Conservation (phyloP, 2,888 invertebrate genomes). For the Athalia rosae region DNA sequence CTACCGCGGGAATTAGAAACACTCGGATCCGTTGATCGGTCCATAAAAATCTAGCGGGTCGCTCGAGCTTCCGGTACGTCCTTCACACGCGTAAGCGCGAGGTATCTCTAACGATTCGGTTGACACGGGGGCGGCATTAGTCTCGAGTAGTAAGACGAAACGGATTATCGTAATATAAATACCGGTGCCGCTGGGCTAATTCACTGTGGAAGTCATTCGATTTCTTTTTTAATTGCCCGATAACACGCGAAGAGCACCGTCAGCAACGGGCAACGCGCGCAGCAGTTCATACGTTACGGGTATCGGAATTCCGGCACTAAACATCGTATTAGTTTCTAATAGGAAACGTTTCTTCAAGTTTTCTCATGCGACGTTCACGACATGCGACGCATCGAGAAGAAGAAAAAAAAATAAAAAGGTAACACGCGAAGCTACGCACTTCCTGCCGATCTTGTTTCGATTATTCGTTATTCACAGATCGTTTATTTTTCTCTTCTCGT, state of each 20-base stretch:
- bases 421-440: no score
- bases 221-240: constrained; percentile 54
- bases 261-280: no score
- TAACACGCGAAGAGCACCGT: constrained; percentile 42
- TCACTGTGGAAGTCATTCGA: constrained; percentile 53
- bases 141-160: constrained; percentile 24
- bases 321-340: not conserved
- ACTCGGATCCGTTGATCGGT: constrained; percentile 16
- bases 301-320: not conserved
- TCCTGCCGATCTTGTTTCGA: not conserved
- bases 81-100: not conserved
- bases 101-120: constrained; percentile 26
- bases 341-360: no score
- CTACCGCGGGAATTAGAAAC: constrained; percentile 17
- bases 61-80: constrained; percentile 22
- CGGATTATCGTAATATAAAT: constrained; percentile 47
- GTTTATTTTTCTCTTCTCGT: constrained; percentile 8
- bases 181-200: constrained; percentile 50
- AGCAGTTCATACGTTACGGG: not conserved
- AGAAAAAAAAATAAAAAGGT: no score
- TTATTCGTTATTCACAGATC: not conserved
- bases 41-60: constrained; percentile 21
- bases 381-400: no score
- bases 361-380: no score
- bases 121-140: constrained; percentile 39